phyloP scores from a whole-genome alignment of 2,797 vertebrate species.

The Phaenicophaeus curvirostris region DNA sequence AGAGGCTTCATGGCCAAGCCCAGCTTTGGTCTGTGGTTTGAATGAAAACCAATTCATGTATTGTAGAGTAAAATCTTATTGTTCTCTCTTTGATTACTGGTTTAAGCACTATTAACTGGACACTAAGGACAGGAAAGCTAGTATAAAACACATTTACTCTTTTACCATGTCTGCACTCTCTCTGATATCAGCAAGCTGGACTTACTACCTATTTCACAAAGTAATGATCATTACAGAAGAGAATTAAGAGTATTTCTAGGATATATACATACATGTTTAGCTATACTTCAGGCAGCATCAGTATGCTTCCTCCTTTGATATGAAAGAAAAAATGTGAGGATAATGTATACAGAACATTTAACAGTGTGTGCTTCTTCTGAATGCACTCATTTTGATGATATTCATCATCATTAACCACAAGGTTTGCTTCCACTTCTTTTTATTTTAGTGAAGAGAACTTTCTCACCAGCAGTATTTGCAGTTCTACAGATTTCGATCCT shows the following conservation, averaged over 20 bases:
- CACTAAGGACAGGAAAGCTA: background rate
- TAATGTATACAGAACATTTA: conserved; percentile 39
- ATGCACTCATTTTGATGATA: conserved; percentile 36
- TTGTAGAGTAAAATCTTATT: background rate
- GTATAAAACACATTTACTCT: background rate
- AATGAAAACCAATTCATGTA: background rate
- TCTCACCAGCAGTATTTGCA: conserved; percentile 34
- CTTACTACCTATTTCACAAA: background rate
- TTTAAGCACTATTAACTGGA: background rate
- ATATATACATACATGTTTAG: background rate
- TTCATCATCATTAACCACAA: conserved; percentile 46
- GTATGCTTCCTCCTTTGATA: background rate
- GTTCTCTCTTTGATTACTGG: background rate
- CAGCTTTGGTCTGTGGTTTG: background rate
- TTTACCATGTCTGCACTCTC: background rate
- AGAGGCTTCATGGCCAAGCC: background rate
- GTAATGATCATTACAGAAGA: background rate
- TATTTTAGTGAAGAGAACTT: conserved; percentile 22
- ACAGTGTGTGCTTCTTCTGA: conserved; percentile 1
- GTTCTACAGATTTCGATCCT: conserved; percentile 32
- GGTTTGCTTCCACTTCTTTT: conserved; percentile 38
- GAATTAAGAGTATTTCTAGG: background rate
- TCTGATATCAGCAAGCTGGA: background rate
- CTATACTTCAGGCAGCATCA: background rate
- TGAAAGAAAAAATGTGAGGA: background rate